Evolutionary conservation across 2,888 invertebrate species (phyloP).

Genomic region (Syrphus vitripennis): DNA sequence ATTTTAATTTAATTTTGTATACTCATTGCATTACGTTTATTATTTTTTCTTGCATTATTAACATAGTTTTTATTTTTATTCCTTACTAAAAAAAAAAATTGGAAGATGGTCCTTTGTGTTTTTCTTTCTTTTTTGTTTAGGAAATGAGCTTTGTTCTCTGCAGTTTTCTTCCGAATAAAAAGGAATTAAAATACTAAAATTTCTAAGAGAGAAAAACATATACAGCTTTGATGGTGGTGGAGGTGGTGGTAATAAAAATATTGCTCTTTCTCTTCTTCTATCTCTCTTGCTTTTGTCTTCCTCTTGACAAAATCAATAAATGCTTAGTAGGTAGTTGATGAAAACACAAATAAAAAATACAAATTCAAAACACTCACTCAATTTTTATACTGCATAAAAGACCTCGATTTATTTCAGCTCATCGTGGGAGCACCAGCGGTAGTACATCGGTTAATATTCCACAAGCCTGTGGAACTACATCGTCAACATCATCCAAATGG

Average conservation of each 20-base stretch:
- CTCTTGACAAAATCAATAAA: conserved; percentile 62
- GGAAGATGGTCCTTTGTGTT: conserved; percentile 38
- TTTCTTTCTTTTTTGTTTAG: conserved; percentile 14
- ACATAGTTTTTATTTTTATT: conserved; percentile 23
- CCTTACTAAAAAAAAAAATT: conserved; percentile 31
- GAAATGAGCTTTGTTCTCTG: not conserved
- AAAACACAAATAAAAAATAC: conserved; percentile 37
- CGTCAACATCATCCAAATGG: conserved; percentile 80
- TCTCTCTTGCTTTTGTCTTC: conserved; percentile 26
- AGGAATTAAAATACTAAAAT: not conserved
- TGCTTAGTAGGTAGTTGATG: conserved; percentile 71
- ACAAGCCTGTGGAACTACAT: conserved; percentile 74
- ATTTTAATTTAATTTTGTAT: conserved; percentile 41
- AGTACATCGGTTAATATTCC: conserved; percentile 47
- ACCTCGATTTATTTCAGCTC: conserved; percentile 78
- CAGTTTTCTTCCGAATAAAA: conserved; percentile 20
- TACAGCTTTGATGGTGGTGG: conserved; percentile 1
- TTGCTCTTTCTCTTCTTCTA: conserved; percentile 19
- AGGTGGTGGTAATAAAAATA: conserved; percentile 25
- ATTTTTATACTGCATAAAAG: conserved; percentile 81
- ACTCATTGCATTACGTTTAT: conserved; percentile 37
- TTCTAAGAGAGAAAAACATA: conserved; percentile 14
- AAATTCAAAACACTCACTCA: conserved; percentile 66
- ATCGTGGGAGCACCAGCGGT: conserved; percentile 65
- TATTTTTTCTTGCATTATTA: conserved; percentile 37